Evolutionary conservation across 92 coral and sea anemone genomes (phyloP).

Genomic region (Parazoanthus atlanticus): DNA sequence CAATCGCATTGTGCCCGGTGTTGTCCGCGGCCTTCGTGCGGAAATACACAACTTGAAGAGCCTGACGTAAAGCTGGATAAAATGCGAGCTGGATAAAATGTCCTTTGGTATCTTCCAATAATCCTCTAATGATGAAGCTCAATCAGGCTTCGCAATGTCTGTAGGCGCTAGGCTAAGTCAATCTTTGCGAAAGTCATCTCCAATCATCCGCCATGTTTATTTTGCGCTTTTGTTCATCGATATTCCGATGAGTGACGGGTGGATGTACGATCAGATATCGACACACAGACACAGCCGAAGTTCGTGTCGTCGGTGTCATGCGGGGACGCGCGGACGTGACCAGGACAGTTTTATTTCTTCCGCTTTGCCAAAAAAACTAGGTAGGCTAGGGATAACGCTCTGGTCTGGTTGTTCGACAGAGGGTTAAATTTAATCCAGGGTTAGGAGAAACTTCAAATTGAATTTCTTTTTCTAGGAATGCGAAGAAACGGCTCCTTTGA

Average conservation of each 20-base stretch:
- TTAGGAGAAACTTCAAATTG: no score
- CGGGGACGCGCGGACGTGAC: no score
- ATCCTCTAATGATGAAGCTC: not conserved
- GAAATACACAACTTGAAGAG: not conserved
- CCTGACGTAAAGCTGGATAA: no score
- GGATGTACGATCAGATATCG: not conserved
- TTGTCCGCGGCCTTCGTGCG: not conserved
- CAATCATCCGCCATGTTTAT: slow-evolving; percentile 27
- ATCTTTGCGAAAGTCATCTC: not conserved
- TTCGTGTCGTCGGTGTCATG: no score
- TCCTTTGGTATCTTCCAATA: not conserved
- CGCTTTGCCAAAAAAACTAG: no score
- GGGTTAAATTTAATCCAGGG: no score
- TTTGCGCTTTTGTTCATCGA: not conserved
- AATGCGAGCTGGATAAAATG: not conserved
- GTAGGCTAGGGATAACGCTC: no score
- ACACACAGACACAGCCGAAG: not conserved
- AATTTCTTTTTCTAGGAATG: no score
- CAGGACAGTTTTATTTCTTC: no score
- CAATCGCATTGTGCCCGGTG: not conserved
- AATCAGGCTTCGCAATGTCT: not conserved
- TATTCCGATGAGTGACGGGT: slow-evolving; percentile 10
- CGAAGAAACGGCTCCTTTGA: no score
- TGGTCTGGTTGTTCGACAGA: no score
- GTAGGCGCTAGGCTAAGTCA: not conserved